These are phyloP conservation scores for Xyrauchen texanus DNA, from an alignment of 2,113 vertebrate species.

Conservation along the genomic window DNA sequence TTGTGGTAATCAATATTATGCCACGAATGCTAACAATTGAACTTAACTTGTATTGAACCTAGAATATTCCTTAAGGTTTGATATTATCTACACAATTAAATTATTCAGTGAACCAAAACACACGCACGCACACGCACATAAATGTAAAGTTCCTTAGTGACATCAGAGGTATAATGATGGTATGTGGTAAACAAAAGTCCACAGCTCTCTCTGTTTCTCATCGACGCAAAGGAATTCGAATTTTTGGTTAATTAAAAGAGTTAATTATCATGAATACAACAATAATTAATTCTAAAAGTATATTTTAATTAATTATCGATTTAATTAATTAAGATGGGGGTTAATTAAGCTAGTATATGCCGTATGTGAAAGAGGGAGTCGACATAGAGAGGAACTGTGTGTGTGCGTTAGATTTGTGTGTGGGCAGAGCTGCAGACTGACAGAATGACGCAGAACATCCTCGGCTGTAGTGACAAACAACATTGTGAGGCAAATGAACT, in stretches of 20 bases:
- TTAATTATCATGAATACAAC: conserved; percentile 69
- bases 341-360: conserved; percentile 71
- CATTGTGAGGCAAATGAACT: conserved; percentile 45
- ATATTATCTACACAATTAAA: background rate
- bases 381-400: conserved; percentile 17
- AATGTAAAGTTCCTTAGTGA: conserved; percentile 18
- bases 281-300: conserved; percentile 69
- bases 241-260: conserved; percentile 66
- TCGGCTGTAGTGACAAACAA: conserved; percentile 55
- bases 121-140: conserved; percentile 19
- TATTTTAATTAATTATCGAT: conserved; percentile 75
- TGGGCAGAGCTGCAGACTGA: conserved; percentile 37
- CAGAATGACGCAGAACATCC: conserved; percentile 52
- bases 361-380: conserved; percentile 48
- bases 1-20: too few species aligned
- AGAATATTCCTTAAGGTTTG: background rate
- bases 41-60: too few species aligned
- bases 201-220: conserved; percentile 56
- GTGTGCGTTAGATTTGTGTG: conserved; percentile 5
- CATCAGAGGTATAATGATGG: conserved; percentile 55
- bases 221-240: conserved; percentile 55
- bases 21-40: too few species aligned
- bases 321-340: conserved; percentile 69
- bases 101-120: background rate
- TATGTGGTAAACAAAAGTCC: conserved; percentile 62